Base-by-base conservation (phyloP, 2,888 invertebrate genomes). In the Hymenopus coronatus region DNA sequence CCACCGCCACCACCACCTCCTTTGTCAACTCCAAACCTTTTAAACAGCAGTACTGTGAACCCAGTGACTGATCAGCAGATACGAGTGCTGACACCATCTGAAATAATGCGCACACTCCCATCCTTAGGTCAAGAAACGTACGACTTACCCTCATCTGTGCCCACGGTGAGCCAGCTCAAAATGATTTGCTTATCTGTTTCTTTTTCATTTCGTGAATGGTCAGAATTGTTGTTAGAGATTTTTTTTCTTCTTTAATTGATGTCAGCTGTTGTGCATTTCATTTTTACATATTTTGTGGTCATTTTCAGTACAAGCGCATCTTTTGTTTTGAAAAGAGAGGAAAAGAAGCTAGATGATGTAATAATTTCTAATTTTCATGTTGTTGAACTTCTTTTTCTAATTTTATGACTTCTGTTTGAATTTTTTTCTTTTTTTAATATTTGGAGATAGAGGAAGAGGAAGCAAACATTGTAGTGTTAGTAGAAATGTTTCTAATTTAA, bases 81-180 rank as follows among this genome's bases (percentile, higher is more conserved):
- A 94, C 96, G 97, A 94, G 97, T 97, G 94, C 95, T 97, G 94
- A 97, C 97, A 92, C 97, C 97, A 92, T 97, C 97, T 92, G 97
- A 97, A 96, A 97, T 97, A 94, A 97, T 97, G 97, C 96, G 97
- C 95, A 97, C 97, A 93, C 96, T 97, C 94, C 97, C 97, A 93
- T 96, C 97, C 94, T 96, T 97, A 94, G 96, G 96, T 94, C 96
- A 95, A 94, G 95, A 95, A 94, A 95, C 94, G 93, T 95, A 95
- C 94, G 95, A 95, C 93, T 87, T 87, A 87, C 87, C 87, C 87
- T 93, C 94, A 93, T 94, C 94, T 93, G 94, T 94, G 92, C 93
- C 94, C 93, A 93, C 93, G 93, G 90, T 90, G 90, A 90, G 90
- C 89, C 81, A 85, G 82, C 81, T 30, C 54, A 88, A 81, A 84